Evolutionary conservation across 2,113 vertebrate species (phyloP).

Genomic region (Zootoca vivipara): DNA sequence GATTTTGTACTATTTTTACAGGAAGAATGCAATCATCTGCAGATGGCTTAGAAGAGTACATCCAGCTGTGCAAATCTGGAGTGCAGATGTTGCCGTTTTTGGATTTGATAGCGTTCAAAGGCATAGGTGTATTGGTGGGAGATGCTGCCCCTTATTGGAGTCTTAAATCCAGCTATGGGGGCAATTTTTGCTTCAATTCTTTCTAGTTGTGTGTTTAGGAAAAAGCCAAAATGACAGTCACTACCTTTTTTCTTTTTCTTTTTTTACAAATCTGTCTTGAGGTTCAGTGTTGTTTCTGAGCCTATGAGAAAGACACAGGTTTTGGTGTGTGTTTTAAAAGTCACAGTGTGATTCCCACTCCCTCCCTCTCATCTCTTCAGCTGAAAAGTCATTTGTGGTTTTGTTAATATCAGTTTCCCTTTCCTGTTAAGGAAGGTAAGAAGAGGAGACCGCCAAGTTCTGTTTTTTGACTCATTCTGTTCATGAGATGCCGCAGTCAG

Average conservation of each 20-base stretch:
- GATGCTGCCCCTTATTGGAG: background rate
- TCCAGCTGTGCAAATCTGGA: background rate
- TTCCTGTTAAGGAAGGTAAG: fast-evolving
- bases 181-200: no score
- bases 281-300: background rate
- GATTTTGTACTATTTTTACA: background rate
- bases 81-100: background rate
- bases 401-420: constrained; percentile 13
- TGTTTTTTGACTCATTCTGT: constrained; percentile 16
- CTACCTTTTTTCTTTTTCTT: no score
- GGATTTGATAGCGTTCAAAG: background rate
- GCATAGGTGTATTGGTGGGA: background rate
- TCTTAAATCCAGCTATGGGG: background rate
- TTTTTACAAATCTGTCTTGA: no score
- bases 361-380: no score
- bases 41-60: background rate
- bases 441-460: fast-evolving
- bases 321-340: no score
- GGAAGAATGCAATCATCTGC: background rate
- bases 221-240: no score
- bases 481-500: background rate
- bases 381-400: background rate
- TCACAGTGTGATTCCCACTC: no score
- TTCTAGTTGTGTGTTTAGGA: background rate
- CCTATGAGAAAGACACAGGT: no score